Base-by-base conservation (phyloP, 2,113 vertebrate genomes). In the Leucosticte australis region DNA sequence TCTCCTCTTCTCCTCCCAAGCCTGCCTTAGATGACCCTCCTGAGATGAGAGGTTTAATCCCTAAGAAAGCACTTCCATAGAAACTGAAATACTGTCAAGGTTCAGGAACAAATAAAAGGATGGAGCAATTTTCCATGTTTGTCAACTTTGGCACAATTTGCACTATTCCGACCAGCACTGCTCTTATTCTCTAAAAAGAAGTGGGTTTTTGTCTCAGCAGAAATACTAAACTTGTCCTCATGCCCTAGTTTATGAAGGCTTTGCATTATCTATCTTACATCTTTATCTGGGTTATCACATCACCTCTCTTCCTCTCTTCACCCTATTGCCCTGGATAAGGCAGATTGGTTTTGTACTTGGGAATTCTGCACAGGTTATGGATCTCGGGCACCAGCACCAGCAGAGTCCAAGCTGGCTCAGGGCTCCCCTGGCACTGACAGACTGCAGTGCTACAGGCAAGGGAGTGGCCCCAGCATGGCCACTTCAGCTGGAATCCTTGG, bases 131-230 rank as follows among this genome's bases (percentile, higher is more conserved):
- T 97, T 96, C 94, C 86, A 9, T 30, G 42, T 92, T 92, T 95
- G 91, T 95, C 87, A 92, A 1, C 62, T 95, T 96, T 94, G 92
- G 83, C 94, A 94, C 91, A 80, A 49, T 67, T 69, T 56, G 33
- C n/a, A 44, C 39, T 93, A 7, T 95, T 95, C 89, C 9, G 0
- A 75, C 79, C 80, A 84, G 26, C 2, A 10, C 73, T 84, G 73
- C 30, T 94, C 50, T 63, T 67, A 41, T 67, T 83, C 76, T 83
- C 76, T 49, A 70, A 86, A 86, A 86, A 63, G 23, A 83, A 83
- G 28, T 19, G 16, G 0, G 0, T 1, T 57, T 82, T 77, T 76
- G 62, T 19, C 79, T 92, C 78, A 83, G 85, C 5, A 2, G 35
- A 90, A 55, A 15, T 56, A 81, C 60, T 87, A 64, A 78, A 75